Base-by-base conservation (phyloP, 1,140 invertebrate species). In the Zaprionus taronus region DNA sequence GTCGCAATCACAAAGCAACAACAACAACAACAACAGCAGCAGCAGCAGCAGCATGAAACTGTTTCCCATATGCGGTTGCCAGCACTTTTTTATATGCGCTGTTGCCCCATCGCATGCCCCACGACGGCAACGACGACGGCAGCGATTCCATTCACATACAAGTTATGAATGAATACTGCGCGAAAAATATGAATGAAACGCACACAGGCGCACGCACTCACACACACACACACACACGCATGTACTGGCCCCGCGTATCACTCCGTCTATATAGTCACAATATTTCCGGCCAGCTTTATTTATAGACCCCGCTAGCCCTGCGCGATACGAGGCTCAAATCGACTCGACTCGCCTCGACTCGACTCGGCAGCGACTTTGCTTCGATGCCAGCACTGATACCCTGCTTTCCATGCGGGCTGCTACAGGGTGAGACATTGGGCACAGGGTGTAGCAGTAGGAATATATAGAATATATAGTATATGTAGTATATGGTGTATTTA, bases 261-360 rank as follows among this genome's bases (percentile, higher is more conserved):
- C 72, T 55, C 36, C 58, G 71, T 60, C 77, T 72, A 83, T 87
- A 81, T 90, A 80, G 79, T 71, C 84, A 84, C 84, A 84, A 79
- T 90, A 90, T 82, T 90, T 90, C 85, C 85, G 85, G 85, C 76
- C 85, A 36, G 36, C 58, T 66, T 70, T 83, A 83, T 90, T 89
- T 89, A 81, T 89, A 87, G 83, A 79, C 47, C 34, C 34, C 62
- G n/a, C 67, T 20, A 22, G 11, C 65, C 31, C 53, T n/a, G 49
- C 26, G 53, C 26, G 53, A 56, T 26, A n/a, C 49, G 31, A 34
- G 9, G 31, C 31, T 34, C 31, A 34, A 11, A 9, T 31, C 31
- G 31, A 31, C 28, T 31, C 7, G 28, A 31, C 28, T 9, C 31
- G 31, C 11, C 9, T 34, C 31, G 31, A 34, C 9, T 34, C 31